Evolutionary conservation across 2,888 invertebrate genomes (phyloP), one percentile per base, ranked within the genome.

Genomic region (Polymixis lichenea): DNA sequence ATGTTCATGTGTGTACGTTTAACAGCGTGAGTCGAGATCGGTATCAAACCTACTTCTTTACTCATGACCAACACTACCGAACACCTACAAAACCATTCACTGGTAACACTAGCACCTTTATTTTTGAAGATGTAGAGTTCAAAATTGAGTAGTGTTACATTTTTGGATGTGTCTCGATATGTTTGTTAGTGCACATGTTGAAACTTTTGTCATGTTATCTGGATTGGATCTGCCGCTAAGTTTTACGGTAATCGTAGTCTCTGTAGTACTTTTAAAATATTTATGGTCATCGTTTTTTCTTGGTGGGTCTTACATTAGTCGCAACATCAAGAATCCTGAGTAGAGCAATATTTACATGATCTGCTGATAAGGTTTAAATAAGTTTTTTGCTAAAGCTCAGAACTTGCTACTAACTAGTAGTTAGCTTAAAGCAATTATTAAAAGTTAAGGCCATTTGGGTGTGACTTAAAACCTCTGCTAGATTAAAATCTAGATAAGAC

Each of bases 181-280:
- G 69, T 87, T 85, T 80, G 85, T 76, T 70, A 78, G 74, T 88
- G 87, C 85, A 89, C 88, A 90, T 92, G 94, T 94, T 93, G 90
- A 92, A 92, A 92, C 93, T 93, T 94, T 94, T 94, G 94, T 94
- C 92, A 90, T 91, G 90, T 90, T 93, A 95, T 95, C 95, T 88
- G 90, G 86, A 93, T 93, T 90, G 92, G 88, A 94, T 95, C 95
- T 90, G 90, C 91, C 88, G 91, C 92, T 92, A 91, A 92, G 92
- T 92, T 95, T 95, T 95, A 95, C 93, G 94, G 92, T 94, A 94
- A 95, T 95, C 91, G 93, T 90, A 88, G 90, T 87, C 89, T 84
- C 86, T 80, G 89, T 83, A 86, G 89, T 88, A 88, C 90, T 90
- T 89, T 88, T 90, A 85, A 88, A 87, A 88, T 91, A 90, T 94